Base-by-base conservation (phyloP, 2,888 invertebrate species). In the Amorpha juglandis region DNA sequence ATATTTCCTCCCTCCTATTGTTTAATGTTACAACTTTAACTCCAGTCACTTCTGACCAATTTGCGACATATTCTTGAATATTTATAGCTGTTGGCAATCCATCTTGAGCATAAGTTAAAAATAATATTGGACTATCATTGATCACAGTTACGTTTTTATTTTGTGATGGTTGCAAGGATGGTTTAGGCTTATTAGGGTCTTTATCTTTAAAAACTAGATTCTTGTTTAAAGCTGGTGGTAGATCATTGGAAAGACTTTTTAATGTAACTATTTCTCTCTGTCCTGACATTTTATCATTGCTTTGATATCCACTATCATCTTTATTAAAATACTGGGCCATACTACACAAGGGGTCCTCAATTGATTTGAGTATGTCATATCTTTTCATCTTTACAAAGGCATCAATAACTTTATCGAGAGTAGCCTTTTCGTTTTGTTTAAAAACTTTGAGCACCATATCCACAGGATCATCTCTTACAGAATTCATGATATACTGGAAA, bases 21-120 rank as follows among this genome's bases (percentile, higher is more conserved):
- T 91, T 91, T 9, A 95, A 83, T 63, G 90, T 92, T 51, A 94
- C 77, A 16, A 92, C 84, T 75, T 80, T 82, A 0, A 92, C 87
- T 78, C 87, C 75, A 71, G 79, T 71, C 70, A 90, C 71, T 78
- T 94, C 89, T 69, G 82, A 71, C 94, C 92, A 93, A 66, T 81
- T 85, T 45, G 89, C 82, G 27, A 94, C 91, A 88, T 90, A 88
- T 66, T 91, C 89, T 70, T 91, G 84, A 67, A 94, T 90, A 70
- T 91, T 89, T 55, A 87, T 79, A 33, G 93, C 94, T 53, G 91
- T 91, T 63, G 85, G 79, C 55, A 86, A 79, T 16, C 94, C 94
- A 83, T 95, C 94, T 73, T 94, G 90, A 21, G 94, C 87, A 77
- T 91, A 95, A 66, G 94, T 94, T 69, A 95, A 78, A 78, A 95